Evolutionary conservation across 2,113 vertebrate genomes (phyloP), one percentile per base, ranked within the genome.

Genomic region (Mohoua ochrocephala): DNA sequence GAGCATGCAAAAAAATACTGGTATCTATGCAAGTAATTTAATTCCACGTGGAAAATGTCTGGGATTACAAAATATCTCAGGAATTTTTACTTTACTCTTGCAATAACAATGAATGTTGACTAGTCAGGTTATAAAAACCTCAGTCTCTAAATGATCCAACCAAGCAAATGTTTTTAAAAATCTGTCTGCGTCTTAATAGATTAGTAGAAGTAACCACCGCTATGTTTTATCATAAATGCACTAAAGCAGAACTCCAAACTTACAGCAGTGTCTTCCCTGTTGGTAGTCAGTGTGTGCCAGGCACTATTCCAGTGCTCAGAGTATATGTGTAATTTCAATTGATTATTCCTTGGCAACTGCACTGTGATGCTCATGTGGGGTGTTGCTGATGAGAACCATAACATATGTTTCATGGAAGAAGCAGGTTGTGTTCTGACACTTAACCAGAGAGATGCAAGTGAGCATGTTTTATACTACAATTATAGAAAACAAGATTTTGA

Each of bases 371-470:
- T 92, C 68, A 42, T 93, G 91, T 61, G 30, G 85, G 45, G 57
- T 94, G 92, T 63, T 67, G 54, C 75, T 87, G 74, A 74, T 85
- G 82, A 91, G 82, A 95, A 80, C 33, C 19, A 6, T 73, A 95
- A 63, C 87, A 89, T 95, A 96, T 76, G 82, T 39, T 96, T 77
- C 83, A 69, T 67, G 37, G 52, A 68, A 82, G 69, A 91, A 91
- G 18, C 59, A 87, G 69, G 76, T 70, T 92, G 83, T 61, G 41
- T 93, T 92, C 92, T 89, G 69, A 39, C 80, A 60, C 91, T 93
- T 94, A 73, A 87, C 53, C n/a, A 75, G 64, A 90, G 59, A 92
- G 15, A 75, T 53, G 23, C 19, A 95, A 96, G 56, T 69, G 65
- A 82, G 5, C 10, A 50, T 44, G 6, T 89, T 92, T 92, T 75